Conservation (phyloP, 2,888 invertebrate species). For the Endomychus coccineus region DNA sequence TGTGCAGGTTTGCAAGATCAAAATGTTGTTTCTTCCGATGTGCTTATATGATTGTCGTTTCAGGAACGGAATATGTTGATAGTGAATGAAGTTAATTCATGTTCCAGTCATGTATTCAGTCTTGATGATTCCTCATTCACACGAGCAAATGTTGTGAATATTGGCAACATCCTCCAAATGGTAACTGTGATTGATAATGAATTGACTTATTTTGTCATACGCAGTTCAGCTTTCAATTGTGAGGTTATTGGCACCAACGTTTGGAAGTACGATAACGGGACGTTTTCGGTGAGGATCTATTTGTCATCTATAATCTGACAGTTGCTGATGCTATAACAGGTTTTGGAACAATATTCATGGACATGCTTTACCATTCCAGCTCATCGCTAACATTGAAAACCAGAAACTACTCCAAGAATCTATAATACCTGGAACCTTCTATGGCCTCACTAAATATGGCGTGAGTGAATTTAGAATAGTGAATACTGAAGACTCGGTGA, state of each 20-base stretch:
- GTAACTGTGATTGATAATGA: conserved; percentile 35
- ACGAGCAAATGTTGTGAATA: conserved; percentile 38
- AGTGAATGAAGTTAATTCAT: conserved; percentile 4
- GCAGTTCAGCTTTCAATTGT: conserved; percentile 31
- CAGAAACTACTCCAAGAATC: conserved; percentile 36
- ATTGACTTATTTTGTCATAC: conserved; percentile 39
- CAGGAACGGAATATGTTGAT: too few species aligned
- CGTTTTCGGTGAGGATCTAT: conserved; percentile 2
- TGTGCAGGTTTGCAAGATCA: conserved; percentile 30
- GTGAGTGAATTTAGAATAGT: conserved; percentile 31
- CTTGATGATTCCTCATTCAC: conserved; percentile 35
- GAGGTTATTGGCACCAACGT: conserved; percentile 37
- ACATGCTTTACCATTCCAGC: conserved; percentile 23
- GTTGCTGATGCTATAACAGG: background rate
- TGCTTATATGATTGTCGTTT: conserved; percentile 13
- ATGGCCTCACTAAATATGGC: conserved; percentile 28
- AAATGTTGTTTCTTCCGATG: conserved; percentile 9
- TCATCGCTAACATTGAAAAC: conserved; percentile 28
- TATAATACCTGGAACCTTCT: conserved; percentile 36
- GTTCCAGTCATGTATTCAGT: conserved; percentile 38
- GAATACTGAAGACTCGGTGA: conserved; percentile 18
- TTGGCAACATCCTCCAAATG: conserved; percentile 46
- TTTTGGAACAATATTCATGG: background rate
- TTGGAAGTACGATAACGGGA: conserved; percentile 37
- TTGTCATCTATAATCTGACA: too few species aligned